Base-by-base conservation (phyloP, 1,140 invertebrate species). In the Drosophila murphyi region DNA sequence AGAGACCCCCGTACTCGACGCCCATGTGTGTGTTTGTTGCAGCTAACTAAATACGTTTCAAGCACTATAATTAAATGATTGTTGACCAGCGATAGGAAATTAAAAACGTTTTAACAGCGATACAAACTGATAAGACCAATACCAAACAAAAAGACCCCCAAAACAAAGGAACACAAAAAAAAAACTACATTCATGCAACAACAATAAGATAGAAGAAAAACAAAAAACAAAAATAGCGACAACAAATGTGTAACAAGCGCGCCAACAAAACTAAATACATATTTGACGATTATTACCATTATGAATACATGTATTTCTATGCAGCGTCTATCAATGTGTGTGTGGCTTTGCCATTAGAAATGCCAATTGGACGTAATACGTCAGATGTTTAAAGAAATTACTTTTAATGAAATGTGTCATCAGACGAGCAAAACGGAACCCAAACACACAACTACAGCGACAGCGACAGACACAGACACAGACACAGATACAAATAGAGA, bases 341-440 rank as follows among this genome's bases (percentile, higher is more conserved):
- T 56, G 69, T 51, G 55, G 3, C 55, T 67, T 65, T 82, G 73
- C 75, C 73, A 83, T 88, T 88, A 87, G 76, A 87, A 88, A 82
- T 87, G 83, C 83, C 83, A 88, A 88, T 88, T 83, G 83, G 50
- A 88, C 80, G 83, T 88, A 88, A 88, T 88, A 88, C 77, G 80
- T 88, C 83, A 88, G 82, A 88, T 82, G 77, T 76, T 81, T 79
- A 81, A 85, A 89, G 78, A 89, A 89, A 89, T 89, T 89, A 81
- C 90, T 89, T 89, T 89, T 85, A 85, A 90, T 89, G 85, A 89
- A 89, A 85, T 89, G 85, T 89, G 85, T 85, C 85, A 88, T 88
- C 89, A 88, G 77, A 69, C 64, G 43, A 34, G 52, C 57, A 35
- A 54, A 20, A 47, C 34, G 50, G 54, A 20, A 20, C 20, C 1